Evolutionary conservation across 2,113 vertebrate genomes (phyloP).

Genomic region (Petrocephalus microphthalmus): DNA sequence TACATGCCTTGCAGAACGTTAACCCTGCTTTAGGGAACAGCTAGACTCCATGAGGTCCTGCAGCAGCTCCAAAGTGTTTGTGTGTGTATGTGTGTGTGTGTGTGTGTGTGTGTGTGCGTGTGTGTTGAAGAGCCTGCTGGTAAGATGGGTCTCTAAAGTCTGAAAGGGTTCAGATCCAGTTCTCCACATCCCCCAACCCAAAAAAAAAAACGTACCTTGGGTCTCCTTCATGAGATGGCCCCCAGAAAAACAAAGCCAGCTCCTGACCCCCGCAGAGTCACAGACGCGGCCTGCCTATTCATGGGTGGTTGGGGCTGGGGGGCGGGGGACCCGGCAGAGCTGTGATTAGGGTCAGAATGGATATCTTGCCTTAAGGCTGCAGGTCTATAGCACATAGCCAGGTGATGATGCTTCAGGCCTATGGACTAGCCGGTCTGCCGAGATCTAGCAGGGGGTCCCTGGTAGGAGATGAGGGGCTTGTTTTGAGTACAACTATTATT

Average conservation of each 20-base stretch:
- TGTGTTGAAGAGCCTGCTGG: neutral
- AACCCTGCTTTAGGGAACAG: constrained; percentile 21
- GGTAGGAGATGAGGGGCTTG: constrained; percentile 1
- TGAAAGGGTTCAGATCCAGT: neutral
- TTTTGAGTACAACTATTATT: neutral
- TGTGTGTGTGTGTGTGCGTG: neutral
- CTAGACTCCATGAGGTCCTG: neutral
- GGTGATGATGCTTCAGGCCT: neutral
- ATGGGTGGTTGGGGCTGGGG: neutral
- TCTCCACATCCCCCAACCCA: neutral
- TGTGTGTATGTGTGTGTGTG: neutral
- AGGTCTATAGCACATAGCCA: neutral
- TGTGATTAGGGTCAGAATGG: neutral
- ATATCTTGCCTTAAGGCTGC: neutral
- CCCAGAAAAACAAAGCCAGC: constrained; percentile 3
- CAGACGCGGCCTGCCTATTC: neutral
- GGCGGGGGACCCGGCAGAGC: neutral
- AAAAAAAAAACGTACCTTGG: neutral
- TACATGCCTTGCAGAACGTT: constrained; percentile 23
- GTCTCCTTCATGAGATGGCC: neutral
- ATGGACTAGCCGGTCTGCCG: neutral
- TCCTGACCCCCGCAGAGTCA: neutral
- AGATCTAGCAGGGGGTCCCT: neutral
- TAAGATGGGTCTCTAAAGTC: constrained; percentile 2
- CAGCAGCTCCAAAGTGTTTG: neutral